A percentile compares a stretch with the other conserved stretches of the same genome.
Evolutionary conservation across 2,888 invertebrate species (phyloP).

Genomic region (Calameuta idolon): DNA sequence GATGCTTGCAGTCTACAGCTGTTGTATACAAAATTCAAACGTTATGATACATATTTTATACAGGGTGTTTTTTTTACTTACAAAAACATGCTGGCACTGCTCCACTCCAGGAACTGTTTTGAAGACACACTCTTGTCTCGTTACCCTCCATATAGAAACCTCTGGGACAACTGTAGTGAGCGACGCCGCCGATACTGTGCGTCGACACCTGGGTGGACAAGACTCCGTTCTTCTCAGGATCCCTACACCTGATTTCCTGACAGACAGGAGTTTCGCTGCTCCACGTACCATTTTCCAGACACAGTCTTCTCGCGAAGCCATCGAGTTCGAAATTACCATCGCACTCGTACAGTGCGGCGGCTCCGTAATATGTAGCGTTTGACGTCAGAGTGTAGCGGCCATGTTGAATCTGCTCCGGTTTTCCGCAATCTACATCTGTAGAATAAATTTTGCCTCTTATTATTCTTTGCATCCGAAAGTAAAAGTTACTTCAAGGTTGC

Average conservation of each 20-base stretch:
- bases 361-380: slow-evolving; percentile 90
- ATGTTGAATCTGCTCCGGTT: slow-evolving; percentile 78
- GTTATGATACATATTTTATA: too few species aligned
- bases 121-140: slow-evolving; percentile 79
- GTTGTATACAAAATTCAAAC: slow-evolving; percentile 30
- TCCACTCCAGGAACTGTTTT: slow-evolving; percentile 86
- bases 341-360: slow-evolving; percentile 87
- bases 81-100: slow-evolving; percentile 83
- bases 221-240: slow-evolving; percentile 73
- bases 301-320: slow-evolving; percentile 85
- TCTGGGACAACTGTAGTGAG: slow-evolving; percentile 85
- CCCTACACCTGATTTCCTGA: slow-evolving; percentile 83
- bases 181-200: slow-evolving; percentile 82
- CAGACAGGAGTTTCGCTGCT: slow-evolving; percentile 86
- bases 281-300: slow-evolving; percentile 92
- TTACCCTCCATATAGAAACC: slow-evolving; percentile 86
- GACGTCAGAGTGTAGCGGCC: slow-evolving; percentile 85
- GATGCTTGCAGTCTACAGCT: slow-evolving; percentile 89
- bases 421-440: slow-evolving; percentile 87
- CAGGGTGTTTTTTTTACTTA: slow-evolving; percentile 67
- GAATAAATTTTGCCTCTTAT: slow-evolving; percentile 14
- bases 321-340: slow-evolving; percentile 83
- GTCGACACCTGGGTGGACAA: slow-evolving; percentile 72
- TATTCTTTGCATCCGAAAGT: neutral
- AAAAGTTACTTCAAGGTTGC: neutral